Percentiles rank a stretch among this genome's conserved stretches.
Evolutionary conservation across 2,888 invertebrate species (phyloP).

Genomic region (Agrochola lychnidis): DNA sequence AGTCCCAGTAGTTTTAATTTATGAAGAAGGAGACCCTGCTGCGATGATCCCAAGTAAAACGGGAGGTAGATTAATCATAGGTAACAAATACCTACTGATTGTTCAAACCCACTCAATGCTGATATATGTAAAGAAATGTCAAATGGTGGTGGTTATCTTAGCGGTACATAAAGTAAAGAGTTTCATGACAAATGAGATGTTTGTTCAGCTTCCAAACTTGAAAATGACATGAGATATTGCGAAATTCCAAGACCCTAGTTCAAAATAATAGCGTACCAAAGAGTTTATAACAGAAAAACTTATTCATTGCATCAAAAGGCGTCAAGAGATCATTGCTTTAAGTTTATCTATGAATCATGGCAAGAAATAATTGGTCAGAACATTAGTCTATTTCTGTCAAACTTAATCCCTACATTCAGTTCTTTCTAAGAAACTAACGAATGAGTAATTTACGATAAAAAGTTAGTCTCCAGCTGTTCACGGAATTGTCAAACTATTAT

Average conservation of each 20-base stretch:
- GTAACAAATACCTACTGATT: no score
- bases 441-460: slow-evolving; percentile 54
- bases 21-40: background rate
- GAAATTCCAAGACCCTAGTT: background rate
- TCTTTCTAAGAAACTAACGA: slow-evolving; percentile 35
- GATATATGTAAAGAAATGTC: background rate
- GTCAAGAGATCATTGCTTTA: background rate
- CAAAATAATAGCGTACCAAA: background rate
- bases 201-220: background rate
- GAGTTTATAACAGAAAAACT: background rate
- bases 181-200: background rate
- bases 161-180: background rate
- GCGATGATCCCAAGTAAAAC: background rate
- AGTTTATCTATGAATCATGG: slow-evolving; percentile 15
- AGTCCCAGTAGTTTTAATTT: background rate
- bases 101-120: background rate
- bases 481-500: slow-evolving; percentile 22
- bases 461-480: slow-evolving; percentile 21
- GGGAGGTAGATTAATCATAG: background rate
- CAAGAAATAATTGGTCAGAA: background rate
- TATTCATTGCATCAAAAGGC: background rate
- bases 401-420: slow-evolving; percentile 28
- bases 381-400: slow-evolving; percentile 20
- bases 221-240: background rate
- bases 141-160: background rate